These are phyloP conservation scores for Galago senegalensis DNA, from an alignment of 2,797 vertebrate genomes.

Conservation along the genomic window DNA sequence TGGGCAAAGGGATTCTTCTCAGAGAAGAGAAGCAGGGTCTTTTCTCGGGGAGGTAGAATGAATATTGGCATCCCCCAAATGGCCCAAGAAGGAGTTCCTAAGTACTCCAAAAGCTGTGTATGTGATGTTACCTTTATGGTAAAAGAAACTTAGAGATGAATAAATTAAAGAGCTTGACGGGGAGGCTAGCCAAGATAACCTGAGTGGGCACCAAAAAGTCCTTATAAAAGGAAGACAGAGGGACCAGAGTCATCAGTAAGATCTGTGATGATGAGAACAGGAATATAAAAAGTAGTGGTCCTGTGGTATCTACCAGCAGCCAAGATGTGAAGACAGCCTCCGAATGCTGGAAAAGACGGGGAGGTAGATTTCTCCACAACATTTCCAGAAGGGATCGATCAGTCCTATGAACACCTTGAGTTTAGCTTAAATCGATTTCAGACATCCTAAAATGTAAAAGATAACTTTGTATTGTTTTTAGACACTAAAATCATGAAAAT, in stretches of 20 bases:
- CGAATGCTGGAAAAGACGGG: not conserved
- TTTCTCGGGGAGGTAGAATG: not conserved
- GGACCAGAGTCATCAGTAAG: not conserved
- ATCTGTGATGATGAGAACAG: not conserved
- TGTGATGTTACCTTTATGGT: not conserved
- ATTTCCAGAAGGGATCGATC: not conserved
- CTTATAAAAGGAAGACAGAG: not conserved
- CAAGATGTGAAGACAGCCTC: not conserved
- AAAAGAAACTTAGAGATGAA: not conserved
- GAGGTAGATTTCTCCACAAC: not conserved
- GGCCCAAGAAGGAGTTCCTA: not conserved
- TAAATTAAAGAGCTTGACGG: not conserved
- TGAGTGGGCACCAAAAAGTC: not conserved
- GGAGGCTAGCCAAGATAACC: not conserved
- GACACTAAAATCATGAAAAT: not conserved
- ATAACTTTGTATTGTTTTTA: not conserved
- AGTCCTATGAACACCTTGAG: not conserved
- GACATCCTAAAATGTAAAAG: not conserved
- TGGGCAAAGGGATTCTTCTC: not conserved
- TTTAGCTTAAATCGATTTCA: not conserved
- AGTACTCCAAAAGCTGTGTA: not conserved
- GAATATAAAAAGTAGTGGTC: not conserved
- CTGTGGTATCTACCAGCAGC: fast-evolving
- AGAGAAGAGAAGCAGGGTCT: not conserved
- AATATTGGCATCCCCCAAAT: not conserved